These are phyloP conservation scores for Nasonia longicornis DNA, from an alignment of 1,140 invertebrate species.

Conservation along the genomic window DNA sequence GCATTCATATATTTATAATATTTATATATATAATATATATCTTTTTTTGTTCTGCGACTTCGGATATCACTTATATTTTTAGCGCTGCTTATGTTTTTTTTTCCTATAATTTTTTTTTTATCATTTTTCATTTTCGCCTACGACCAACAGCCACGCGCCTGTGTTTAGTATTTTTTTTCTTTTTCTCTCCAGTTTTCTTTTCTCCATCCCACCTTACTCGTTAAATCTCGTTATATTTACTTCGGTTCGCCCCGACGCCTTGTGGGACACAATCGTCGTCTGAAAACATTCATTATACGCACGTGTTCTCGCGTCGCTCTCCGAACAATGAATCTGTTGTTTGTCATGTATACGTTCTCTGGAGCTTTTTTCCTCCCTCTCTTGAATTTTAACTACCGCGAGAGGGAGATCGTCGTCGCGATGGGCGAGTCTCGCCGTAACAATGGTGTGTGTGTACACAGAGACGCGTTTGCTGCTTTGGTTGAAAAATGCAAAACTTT, in stretches of 20 bases:
- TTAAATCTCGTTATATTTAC: not conserved
- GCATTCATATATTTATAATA: conserved; percentile 49
- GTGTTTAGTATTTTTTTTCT: not conserved
- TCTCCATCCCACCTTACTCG: not conserved
- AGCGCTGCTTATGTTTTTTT: conserved; percentile 19
- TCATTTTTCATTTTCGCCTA: not conserved
- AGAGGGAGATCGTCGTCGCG: not conserved
- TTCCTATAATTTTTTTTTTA: not conserved
- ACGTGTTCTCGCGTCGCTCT: too few species aligned
- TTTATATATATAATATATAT: conserved; percentile 44
- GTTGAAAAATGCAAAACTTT: not conserved
- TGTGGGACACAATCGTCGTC: not conserved
- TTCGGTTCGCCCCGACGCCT: not conserved
- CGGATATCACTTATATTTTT: conserved; percentile 36
- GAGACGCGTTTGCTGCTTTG: not conserved
- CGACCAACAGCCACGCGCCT: not conserved
- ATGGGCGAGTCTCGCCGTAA: not conserved
- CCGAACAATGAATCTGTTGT: too few species aligned
- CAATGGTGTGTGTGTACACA: not conserved
- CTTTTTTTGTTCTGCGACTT: conserved; percentile 24
- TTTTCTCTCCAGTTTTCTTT: not conserved
- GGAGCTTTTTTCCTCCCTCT: not conserved
- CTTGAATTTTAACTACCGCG: not conserved
- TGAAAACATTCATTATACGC: too few species aligned
- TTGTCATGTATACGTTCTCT: too few species aligned